Conservation (phyloP, 2,113 vertebrate genomes). For the Oxyruncus cristatus region DNA sequence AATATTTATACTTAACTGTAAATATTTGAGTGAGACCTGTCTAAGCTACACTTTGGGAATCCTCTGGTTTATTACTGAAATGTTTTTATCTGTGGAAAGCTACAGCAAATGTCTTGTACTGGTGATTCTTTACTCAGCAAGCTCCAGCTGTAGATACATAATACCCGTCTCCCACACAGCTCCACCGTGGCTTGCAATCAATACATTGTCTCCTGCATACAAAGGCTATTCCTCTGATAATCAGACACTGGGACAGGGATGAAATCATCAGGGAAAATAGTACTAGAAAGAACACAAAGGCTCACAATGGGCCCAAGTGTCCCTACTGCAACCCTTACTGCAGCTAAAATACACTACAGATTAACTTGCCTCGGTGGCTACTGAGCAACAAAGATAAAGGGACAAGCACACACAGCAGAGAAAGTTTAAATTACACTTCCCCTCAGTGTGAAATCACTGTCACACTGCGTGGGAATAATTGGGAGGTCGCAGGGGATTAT, state of each 20-base stretch:
- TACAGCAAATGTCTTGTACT: not conserved
- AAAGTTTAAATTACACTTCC: not conserved
- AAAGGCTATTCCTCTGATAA: slow-evolving; percentile 1
- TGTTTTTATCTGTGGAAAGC: not conserved
- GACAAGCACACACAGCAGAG: not conserved
- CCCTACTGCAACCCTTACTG: not conserved
- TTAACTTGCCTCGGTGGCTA: not conserved
- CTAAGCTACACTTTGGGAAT: not conserved
- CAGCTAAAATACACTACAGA: not conserved
- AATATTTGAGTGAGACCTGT: not conserved
- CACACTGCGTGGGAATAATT: not conserved
- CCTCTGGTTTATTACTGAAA: not conserved
- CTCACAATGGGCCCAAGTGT: not conserved
- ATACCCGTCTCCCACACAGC: not conserved
- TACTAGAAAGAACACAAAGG: not conserved
- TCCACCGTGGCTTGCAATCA: not conserved
- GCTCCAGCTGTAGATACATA: not conserved
- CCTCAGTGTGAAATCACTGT: not conserved
- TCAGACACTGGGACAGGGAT: not conserved
- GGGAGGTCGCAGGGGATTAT: slow-evolving; percentile 51
- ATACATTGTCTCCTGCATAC: slow-evolving; percentile 13
- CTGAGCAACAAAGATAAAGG: not conserved
- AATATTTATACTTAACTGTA: not conserved
- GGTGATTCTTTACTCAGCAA: not conserved
- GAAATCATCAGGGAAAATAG: slow-evolving; percentile 20